These are phyloP conservation scores for Stenoptilia bipunctidactyla DNA, from an alignment of 2,888 invertebrate species.

Conservation along the genomic window DNA sequence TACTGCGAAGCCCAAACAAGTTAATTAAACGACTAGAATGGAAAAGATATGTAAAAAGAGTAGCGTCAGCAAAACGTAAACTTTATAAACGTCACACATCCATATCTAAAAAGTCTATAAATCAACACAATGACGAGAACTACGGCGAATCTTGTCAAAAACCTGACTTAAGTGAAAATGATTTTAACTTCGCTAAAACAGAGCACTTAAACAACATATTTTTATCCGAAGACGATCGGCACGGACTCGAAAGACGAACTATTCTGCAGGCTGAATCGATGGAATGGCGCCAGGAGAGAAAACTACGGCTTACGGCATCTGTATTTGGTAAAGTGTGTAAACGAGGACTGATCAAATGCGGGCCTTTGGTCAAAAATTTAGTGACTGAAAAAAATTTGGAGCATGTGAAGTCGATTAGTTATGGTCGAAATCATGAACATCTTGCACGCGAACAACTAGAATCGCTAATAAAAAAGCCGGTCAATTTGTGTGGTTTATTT, in stretches of 20 bases:
- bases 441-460: constrained; percentile 2
- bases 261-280: neutral
- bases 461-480: constrained; percentile 7
- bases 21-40: neutral
- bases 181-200: neutral
- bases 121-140: neutral
- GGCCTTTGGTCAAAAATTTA: constrained; percentile 1
- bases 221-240: neutral
- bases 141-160: neutral
- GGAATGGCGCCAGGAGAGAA: neutral
- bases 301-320: constrained; percentile 5
- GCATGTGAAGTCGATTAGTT: neutral
- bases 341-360: neutral
- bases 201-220: neutral
- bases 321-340: constrained; percentile 8
- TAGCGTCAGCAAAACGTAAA: neutral
- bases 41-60: neutral
- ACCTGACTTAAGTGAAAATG: neutral
- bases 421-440: constrained; percentile 2
- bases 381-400: constrained; percentile 2
- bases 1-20: neutral
- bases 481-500: too few relatives aligned
- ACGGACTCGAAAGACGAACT: neutral
- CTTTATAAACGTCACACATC: neutral
- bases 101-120: neutral